These are phyloP conservation scores for Etheostoma nigrum DNA, from an alignment of 2,797 vertebrate genomes.

Conservation along the genomic window DNA sequence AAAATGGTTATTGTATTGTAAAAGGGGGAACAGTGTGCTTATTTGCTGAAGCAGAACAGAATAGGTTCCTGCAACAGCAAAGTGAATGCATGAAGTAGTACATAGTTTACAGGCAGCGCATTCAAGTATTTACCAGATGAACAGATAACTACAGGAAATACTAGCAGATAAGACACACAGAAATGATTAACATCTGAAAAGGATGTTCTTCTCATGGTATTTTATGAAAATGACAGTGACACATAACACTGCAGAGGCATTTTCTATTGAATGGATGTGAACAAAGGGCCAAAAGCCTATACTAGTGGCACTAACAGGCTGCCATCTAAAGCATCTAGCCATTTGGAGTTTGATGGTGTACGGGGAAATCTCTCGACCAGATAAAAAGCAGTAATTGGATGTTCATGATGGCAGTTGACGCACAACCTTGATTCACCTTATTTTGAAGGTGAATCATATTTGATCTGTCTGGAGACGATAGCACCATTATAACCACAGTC, in stretches of 20 bases:
- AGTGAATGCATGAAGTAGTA: slow-evolving; percentile 3
- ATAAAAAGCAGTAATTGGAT: slow-evolving; percentile 27
- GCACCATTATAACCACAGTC: slow-evolving; percentile 32
- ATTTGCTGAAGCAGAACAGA: slow-evolving; percentile 11
- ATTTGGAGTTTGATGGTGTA: neutral
- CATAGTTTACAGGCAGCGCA: slow-evolving; percentile 18
- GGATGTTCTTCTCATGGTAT: neutral
- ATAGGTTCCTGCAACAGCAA: slow-evolving; percentile 3
- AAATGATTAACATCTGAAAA: slow-evolving; percentile 2
- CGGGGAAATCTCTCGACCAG: slow-evolving; percentile 13
- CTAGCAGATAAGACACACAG: slow-evolving; percentile 11
- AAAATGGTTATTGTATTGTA: slow-evolving; percentile 1
- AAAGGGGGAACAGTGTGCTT: neutral
- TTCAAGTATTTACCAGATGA: slow-evolving; percentile 20
- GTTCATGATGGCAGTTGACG: slow-evolving; percentile 27
- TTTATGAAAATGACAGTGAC: too few species aligned
- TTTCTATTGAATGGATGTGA: neutral
- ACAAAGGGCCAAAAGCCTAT: neutral
- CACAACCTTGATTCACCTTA: slow-evolving; percentile 23
- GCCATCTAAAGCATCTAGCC: neutral
- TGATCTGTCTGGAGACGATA: slow-evolving; percentile 6
- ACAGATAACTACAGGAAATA: slow-evolving; percentile 10
- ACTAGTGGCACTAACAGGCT: neutral
- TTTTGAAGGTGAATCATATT: slow-evolving; percentile 39
- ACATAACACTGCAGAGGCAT: neutral